Evolutionary conservation across 2,888 invertebrate species (phyloP).

Genomic region (Parnassius glacialis): DNA sequence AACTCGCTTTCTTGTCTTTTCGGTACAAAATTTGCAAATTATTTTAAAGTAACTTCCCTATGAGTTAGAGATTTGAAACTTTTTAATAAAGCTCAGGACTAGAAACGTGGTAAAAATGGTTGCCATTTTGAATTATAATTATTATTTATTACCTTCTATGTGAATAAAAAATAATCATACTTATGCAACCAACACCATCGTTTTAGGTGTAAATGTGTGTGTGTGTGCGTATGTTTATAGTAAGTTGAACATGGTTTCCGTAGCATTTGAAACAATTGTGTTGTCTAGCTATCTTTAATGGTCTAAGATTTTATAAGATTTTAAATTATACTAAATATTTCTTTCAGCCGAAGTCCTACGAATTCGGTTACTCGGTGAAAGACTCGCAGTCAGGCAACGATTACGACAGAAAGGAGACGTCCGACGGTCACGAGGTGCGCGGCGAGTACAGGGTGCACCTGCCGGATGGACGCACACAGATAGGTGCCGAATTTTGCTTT

Average conservation of each 20-base stretch:
- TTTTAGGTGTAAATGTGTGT: no score
- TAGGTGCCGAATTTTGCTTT: slow-evolving; percentile 57
- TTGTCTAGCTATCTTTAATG: not conserved
- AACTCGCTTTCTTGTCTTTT: no score
- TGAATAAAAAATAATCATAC: no score
- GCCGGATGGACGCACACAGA: slow-evolving; percentile 84
- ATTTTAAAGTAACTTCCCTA: no score
- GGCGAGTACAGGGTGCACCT: slow-evolving; percentile 85
- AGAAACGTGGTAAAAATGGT: no score
- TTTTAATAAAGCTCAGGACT: no score
- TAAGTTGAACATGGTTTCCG: not conserved
- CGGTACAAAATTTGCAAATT: no score
- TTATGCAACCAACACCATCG: no score
- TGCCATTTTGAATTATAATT: no score
- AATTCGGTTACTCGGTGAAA: slow-evolving; percentile 90
- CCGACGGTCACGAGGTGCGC: slow-evolving; percentile 87
- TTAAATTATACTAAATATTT: not conserved
- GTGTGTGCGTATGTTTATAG: not conserved
- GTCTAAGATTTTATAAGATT: no score
- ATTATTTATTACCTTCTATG: no score
- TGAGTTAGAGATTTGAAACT: no score
- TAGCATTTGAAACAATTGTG: not conserved
- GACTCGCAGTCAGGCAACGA: slow-evolving; percentile 88
- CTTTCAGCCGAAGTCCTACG: slow-evolving; percentile 86
- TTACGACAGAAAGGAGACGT: slow-evolving; percentile 85